Percentiles rank a stretch among this genome's conserved stretches.
Conservation (phyloP, 2,797 vertebrate species). For the Crocodylus rhombifer region DNA sequence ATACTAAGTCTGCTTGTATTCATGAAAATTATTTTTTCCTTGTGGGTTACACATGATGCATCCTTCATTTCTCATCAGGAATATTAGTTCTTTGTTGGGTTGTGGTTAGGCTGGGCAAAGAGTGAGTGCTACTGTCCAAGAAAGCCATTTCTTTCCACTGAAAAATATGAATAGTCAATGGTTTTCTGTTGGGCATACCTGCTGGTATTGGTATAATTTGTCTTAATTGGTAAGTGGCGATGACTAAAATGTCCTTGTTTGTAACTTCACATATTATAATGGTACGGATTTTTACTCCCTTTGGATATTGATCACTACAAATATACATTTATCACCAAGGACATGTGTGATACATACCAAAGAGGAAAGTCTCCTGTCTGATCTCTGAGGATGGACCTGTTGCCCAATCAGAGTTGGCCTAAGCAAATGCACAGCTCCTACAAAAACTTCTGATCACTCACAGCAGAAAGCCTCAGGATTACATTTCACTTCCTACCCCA, state of each 20-base stretch:
- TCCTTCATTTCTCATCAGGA: constrained; percentile 36
- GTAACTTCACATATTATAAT: constrained; percentile 13
- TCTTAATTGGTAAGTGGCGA: constrained; percentile 25
- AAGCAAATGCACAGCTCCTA: neutral
- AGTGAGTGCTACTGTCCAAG: neutral
- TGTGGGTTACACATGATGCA: neutral
- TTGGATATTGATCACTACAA: neutral
- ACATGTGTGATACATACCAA: neutral
- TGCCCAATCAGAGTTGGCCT: neutral
- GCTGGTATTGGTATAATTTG: neutral
- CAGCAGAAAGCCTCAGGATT: neutral
- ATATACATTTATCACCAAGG: neutral
- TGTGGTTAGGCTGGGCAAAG: constrained; percentile 52
- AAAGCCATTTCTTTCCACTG: neutral
- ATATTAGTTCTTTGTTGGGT: constrained; percentile 14
- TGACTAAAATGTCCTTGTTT: constrained; percentile 26
- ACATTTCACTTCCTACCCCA: neutral
- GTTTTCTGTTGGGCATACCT: constrained; percentile 25
- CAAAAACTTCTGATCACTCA: neutral
- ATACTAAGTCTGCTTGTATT: neutral
- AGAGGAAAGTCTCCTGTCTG: neutral
- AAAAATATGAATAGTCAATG: constrained; percentile 45
- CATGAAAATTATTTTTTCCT: neutral
- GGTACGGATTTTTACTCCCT: constrained; percentile 25
- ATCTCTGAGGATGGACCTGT: neutral